Base-by-base conservation (phyloP, 2,797 vertebrate species). In the Zalophus californianus region DNA sequence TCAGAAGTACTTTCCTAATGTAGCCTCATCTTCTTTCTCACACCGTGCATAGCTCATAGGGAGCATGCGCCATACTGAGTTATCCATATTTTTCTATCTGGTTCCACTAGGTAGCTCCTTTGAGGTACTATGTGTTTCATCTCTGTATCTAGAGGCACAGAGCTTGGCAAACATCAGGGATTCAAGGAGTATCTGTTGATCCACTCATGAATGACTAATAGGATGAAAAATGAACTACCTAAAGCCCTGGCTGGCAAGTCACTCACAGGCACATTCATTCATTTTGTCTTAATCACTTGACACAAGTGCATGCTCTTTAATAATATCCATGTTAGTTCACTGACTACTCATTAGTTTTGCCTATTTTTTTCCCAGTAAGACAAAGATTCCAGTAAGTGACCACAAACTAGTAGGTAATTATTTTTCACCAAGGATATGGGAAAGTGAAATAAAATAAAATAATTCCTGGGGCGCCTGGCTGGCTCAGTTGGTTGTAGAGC, bases 381-480 rank as follows among this genome's bases (percentile, higher is more conserved):
- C 44, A 35, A 86, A 95, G 13, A 16, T 89, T 85, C 86, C 54
- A 93, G 48, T 72, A 70, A 48, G 11, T 79, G 35, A 90, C 29
- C 29, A 85, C 60, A 93, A 84, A 35, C 5, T 87, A 35, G 62
- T 56, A 20, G 16, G 16, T 85, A 85, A 38, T 41, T 50, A 50
- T 3, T 60, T 52, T 78, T 44, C 77, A 54, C 58, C 50, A 27
- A 70, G 3, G 48, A 77, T 88, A 84, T 27, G 35, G 32, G 32
- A 54, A 87, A 54, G 14, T 72, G 48, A 90, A 90, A 75, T 78
- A 72, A 90, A 90, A 75, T 78, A 72, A 92, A 94, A 85, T 92
- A 20, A 82, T 48, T 88, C 32, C 48, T 78, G 15, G 32, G 38
- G 70, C 8, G 38, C 38, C 38, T 73, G 70, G 38, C 70, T 27